Conservation (phyloP, 2,113 vertebrate genomes). For the Clarias magur region DNA sequence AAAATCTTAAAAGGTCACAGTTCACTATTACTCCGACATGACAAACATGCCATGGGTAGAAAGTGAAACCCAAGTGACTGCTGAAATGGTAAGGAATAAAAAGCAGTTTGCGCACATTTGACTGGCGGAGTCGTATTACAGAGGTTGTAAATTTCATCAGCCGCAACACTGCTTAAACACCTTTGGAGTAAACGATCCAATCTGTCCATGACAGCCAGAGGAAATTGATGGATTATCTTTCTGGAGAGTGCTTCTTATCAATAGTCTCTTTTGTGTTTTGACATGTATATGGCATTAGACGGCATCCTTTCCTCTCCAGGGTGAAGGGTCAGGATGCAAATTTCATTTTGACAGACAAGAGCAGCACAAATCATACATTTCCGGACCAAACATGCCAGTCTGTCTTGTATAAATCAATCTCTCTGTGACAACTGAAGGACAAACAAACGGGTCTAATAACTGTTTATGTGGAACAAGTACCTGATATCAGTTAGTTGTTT, state of each 20-base stretch:
- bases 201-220: constrained; percentile 36
- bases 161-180: constrained; percentile 9
- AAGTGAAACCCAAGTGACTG: not conserved
- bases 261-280: constrained; percentile 39
- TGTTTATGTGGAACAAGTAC: not conserved
- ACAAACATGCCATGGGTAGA: not conserved
- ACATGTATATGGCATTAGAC: constrained; percentile 29
- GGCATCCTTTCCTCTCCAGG: constrained; percentile 21
- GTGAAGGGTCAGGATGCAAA: constrained; percentile 48
- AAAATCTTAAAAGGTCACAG: constrained; percentile 18
- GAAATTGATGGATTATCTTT: constrained; percentile 50
- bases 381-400: constrained; percentile 43
- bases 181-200: constrained; percentile 32
- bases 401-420: constrained; percentile 1
- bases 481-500: not conserved
- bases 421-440: constrained; percentile 9
- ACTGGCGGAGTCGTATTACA: constrained; percentile 2
- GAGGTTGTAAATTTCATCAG: constrained; percentile 32
- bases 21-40: constrained; percentile 21
- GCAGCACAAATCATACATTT: constrained; percentile 17
- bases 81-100: constrained; percentile 2
- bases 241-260: constrained; percentile 42
- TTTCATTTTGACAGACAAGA: constrained; percentile 49
- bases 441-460: not conserved
- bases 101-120: constrained; percentile 17